Base-by-base conservation (phyloP, 2,113 vertebrate genomes). In the Agelaius phoeniceus region DNA sequence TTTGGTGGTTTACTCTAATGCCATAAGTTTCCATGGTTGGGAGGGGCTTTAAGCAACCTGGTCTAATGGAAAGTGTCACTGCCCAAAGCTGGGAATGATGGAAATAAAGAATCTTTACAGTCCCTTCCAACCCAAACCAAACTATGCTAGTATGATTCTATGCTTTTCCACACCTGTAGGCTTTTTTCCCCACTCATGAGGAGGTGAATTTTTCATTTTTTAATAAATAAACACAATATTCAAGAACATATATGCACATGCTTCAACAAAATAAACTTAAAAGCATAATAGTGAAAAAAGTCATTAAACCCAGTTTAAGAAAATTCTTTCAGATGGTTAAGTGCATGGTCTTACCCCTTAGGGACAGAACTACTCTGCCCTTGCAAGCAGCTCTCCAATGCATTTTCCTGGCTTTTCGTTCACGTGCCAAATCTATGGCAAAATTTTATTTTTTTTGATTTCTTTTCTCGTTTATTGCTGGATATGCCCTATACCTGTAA, bases 121-220 rank as follows among this genome's bases (percentile, higher is more conserved):
- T 41, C 24, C 20, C 24, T 61, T 61, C 24, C 24, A 82, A 41
- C 11, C 33, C 30, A 61, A 67, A 48, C 4, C n/a, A 82, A 54
- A 35, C 11, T 6, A n/a, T n/a, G 6, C 17, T 61, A 7, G 24
- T 54, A 66, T 14, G 31, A 58, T 66, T 58, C 37, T 37, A 23
- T 9, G 30, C 11, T 7, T 30, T 67, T 33, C 27, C 0, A 3
- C 33, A 57, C 2, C 12, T 10, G 6, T 10, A 46, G 7, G 15
- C 27, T 10, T 62, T 63, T 48, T 26, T 5, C 28, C 54, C 26
- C 15, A 2, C 8, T 71, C 28, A 26, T 10, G 37, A 14, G 5
- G 8, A 51, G 1, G 37, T 19, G 7, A 52, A 4, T 1, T n/a
- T 65, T 68, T 79, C 20, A 27, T 18, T 68, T 51, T 88, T 55